phyloP scores from a whole-genome alignment of 2,113 vertebrate genomes.

The Loxodonta africana region DNA sequence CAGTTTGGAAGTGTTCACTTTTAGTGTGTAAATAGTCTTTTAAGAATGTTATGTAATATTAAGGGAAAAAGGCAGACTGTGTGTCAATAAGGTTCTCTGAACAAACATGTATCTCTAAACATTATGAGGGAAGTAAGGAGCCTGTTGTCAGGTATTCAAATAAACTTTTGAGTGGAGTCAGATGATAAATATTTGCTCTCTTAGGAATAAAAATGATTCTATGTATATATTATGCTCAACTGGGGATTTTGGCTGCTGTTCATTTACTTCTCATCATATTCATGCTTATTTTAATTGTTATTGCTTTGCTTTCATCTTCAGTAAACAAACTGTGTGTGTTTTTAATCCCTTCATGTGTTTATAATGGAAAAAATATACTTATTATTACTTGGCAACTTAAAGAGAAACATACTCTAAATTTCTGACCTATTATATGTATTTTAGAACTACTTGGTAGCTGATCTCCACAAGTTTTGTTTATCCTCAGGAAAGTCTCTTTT shows the following conservation, averaged over 20 bases:
- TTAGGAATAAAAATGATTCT: constrained; percentile 82
- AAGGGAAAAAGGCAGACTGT: constrained; percentile 64
- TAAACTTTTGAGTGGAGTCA: constrained; percentile 72
- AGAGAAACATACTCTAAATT: constrained; percentile 48
- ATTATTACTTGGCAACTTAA: constrained; percentile 63
- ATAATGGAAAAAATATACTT: constrained; percentile 69
- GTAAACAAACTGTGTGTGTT: constrained; percentile 79
- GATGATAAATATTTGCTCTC: constrained; percentile 82
- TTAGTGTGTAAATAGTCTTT: constrained; percentile 45
- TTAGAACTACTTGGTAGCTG: constrained; percentile 64
- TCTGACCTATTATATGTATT: constrained; percentile 64
- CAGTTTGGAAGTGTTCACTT: neutral
- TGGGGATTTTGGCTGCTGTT: constrained; percentile 76
- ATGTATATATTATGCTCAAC: constrained; percentile 53
- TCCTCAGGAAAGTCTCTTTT: constrained; percentile 53
- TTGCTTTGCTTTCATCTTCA: constrained; percentile 77
- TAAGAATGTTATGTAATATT: constrained; percentile 68
- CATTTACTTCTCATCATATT: constrained; percentile 73
- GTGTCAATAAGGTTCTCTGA: constrained; percentile 70
- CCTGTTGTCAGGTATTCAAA: constrained; percentile 77
- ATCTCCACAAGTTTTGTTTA: constrained; percentile 60
- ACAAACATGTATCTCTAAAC: constrained; percentile 61
- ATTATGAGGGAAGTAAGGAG: constrained; percentile 9
- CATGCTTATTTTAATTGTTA: constrained; percentile 82
- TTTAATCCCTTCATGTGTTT: constrained; percentile 70